These are phyloP conservation scores for Wiebesia pumilae DNA, from an alignment of 1,140 invertebrate species.

Conservation along the genomic window DNA sequence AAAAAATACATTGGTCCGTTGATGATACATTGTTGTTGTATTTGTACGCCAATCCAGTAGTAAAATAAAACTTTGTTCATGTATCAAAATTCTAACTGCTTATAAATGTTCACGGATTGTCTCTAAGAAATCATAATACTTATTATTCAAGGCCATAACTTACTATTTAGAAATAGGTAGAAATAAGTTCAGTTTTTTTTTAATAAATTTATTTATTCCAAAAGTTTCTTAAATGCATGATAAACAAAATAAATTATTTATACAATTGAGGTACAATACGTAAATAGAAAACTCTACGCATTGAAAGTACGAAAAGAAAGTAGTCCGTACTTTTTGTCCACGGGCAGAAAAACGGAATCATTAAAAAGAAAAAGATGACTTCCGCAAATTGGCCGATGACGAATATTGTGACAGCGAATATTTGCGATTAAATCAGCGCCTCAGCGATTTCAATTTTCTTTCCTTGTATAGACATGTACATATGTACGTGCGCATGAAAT, in stretches of 20 bases:
- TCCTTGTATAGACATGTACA: background rate
- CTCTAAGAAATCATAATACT: too few relatives aligned
- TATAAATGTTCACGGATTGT: too few relatives aligned
- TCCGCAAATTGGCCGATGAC: slow-evolving; percentile 21
- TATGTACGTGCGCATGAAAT: background rate
- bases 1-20: too few relatives aligned
- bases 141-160: too few relatives aligned
- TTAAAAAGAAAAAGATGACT: background rate
- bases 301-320: background rate
- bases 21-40: background rate
- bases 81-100: too few relatives aligned
- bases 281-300: background rate
- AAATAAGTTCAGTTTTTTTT: too few relatives aligned
- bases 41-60: background rate
- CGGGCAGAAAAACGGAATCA: background rate
- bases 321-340: background rate
- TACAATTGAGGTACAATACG: background rate
- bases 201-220: too few relatives aligned
- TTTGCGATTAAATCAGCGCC: background rate
- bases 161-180: too few relatives aligned
- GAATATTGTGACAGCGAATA: background rate
- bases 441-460: background rate
- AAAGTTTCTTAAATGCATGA: too few relatives aligned
- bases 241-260: background rate
- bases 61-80: background rate